Evolutionary conservation across 2,113 vertebrate genomes (phyloP), one percentile per base, ranked within the genome.

Genomic region (Alaudala cheleensis): DNA sequence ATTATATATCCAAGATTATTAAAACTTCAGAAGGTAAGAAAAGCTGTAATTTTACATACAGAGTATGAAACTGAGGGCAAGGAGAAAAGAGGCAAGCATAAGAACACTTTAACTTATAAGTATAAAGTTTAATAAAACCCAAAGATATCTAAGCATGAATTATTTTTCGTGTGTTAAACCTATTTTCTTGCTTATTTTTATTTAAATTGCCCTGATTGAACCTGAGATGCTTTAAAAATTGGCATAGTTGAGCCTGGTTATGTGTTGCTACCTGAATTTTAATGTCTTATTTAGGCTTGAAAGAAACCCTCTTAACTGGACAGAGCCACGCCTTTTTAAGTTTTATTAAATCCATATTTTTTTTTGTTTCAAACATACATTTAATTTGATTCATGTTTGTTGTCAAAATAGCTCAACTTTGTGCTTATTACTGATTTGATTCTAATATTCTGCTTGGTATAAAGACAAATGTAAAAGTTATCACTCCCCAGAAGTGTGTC

Each of bases 111-210:
- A 65, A 73, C 66, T 73, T 50, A 1, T 23, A 45, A 57, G 10
- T 47, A 6, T 54, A 44, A 81, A 84, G 17, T 83, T 73, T 60
- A 76, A 81, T 78, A 53, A 86, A 88, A 49, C 3, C 0, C 28
- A 26, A 57, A 23, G 31, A 44, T 77, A 69, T 51, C 31, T 60
- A 74, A 90, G 14, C 49, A 60, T 19, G 60, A 50, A 31, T 66
- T 44, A 15, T 61, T 85, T 88, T 77, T 51, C 44, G 40, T 33
- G 20, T 80, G 21, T 66, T 83, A 70, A 92, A 93, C 47, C 40
- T 80, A 7, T 92, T 90, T 94, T 73, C 25, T 82, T 94, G 61
- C 60, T 39, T 78, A 78, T 81, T 93, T 94, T 64, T 56, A 37
- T 90, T 57, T 73, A 61, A 88, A 92, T 88, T 83, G 47, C 31